Conservation (phyloP, 2,113 vertebrate genomes). For the Argyrosomus japonicus region DNA sequence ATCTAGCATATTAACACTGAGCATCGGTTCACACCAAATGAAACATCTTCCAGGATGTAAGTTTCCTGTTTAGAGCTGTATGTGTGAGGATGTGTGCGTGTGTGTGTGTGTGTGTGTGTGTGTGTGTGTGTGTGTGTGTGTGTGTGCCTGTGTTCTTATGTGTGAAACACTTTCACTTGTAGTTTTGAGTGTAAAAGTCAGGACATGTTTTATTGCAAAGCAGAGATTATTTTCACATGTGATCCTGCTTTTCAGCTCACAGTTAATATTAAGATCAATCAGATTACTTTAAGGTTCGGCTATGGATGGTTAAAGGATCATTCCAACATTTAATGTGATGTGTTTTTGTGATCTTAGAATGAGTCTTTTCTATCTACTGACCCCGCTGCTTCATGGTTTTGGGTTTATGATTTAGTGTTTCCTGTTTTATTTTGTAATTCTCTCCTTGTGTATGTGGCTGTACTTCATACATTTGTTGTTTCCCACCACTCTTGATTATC, state of each 20-base stretch:
- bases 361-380: too few species aligned
- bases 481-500: too few species aligned
- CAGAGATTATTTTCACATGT: background rate
- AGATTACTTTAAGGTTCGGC: background rate
- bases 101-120: background rate
- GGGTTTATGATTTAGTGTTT: too few species aligned
- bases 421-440: too few species aligned
- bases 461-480: too few species aligned
- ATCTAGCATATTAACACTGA: background rate
- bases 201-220: background rate
- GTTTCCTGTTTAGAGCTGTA: conserved; percentile 38
- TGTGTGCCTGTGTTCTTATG: background rate
- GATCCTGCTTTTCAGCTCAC: background rate
- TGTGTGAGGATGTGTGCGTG: background rate
- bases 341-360: too few species aligned
- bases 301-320: background rate
- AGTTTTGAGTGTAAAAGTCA: background rate
- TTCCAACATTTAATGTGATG: background rate
- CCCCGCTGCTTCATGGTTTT: too few species aligned
- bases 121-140: conserved; percentile 2
- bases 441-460: too few species aligned
- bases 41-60: conserved; percentile 29
- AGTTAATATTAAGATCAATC: background rate
- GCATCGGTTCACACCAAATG: background rate
- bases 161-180: background rate